A percentile compares a stretch with the other conserved stretches of the same genome.
Conservation (phyloP, 1,140 invertebrate species). For the Papilio aristodemus region DNA sequence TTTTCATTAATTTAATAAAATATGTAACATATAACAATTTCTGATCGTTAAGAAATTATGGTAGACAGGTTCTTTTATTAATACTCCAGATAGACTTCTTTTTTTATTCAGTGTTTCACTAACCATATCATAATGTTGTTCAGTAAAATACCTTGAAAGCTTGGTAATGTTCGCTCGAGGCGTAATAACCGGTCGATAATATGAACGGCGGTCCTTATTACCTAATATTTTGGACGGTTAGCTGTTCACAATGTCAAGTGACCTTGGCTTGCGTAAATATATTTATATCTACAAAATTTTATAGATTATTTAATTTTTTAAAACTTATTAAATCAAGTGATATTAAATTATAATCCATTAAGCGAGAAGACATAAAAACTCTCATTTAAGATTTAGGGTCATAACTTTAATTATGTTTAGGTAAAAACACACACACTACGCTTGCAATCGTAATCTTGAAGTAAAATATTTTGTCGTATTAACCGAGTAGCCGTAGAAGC, state of each 20-base stretch:
- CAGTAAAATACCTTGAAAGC: background rate
- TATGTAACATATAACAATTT: no score
- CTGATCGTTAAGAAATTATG: no score
- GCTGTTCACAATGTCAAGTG: slow-evolving; percentile 6
- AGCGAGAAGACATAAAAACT: no score
- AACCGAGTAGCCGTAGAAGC: no score
- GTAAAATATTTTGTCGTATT: no score
- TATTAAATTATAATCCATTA: no score
- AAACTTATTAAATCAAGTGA: background rate
- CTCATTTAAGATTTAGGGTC: no score
- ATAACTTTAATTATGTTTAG: no score
- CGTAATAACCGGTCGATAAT: background rate
- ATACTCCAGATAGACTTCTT: background rate
- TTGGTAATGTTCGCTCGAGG: background rate
- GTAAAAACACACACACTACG: no score
- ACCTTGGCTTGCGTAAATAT: background rate
- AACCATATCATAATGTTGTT: background rate
- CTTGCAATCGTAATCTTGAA: no score
- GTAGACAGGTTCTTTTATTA: no score
- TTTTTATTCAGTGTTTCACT: background rate
- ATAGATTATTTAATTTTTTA: background rate
- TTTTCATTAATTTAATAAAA: no score
- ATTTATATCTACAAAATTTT: background rate
- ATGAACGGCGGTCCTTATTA: background rate
- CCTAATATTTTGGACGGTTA: slow-evolving; percentile 9